Percentiles rank a stretch among this genome's conserved stretches.
Evolutionary conservation across 2,888 invertebrate genomes (phyloP).

Genomic region (Sylvicola cinctus): DNA sequence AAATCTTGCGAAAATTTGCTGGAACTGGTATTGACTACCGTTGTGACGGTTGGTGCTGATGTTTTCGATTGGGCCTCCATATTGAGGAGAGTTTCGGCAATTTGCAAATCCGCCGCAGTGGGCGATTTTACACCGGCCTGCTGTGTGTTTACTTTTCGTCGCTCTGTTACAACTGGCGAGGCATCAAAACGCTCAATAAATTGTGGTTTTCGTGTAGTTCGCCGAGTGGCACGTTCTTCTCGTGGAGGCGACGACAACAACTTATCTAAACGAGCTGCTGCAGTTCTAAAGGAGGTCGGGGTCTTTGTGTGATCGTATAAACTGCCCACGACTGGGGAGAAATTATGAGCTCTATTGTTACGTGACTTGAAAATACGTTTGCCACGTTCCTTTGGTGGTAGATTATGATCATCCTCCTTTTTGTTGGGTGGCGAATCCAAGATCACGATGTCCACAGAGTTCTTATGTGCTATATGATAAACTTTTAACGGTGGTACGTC

Average conservation of each 20-base stretch:
- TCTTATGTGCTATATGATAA: constrained; percentile 28
- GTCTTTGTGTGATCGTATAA: too few species aligned
- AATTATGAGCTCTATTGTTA: too few species aligned
- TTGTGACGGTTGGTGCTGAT: constrained; percentile 16
- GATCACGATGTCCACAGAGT: background rate
- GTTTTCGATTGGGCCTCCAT: constrained; percentile 22
- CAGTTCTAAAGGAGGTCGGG: too few species aligned
- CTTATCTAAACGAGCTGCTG: too few species aligned
- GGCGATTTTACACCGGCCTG: constrained; percentile 12
- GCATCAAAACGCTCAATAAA: too few species aligned
- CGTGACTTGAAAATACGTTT: constrained; percentile 22
- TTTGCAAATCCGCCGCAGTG: constrained; percentile 29
- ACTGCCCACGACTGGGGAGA: too few species aligned
- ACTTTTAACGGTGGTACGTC: constrained; percentile 30
- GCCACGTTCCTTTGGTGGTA: constrained; percentile 23
- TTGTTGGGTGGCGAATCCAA: constrained; percentile 5
- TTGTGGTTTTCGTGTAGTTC: too few species aligned
- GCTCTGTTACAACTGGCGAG: background rate
- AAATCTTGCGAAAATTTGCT: too few species aligned
- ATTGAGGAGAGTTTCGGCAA: constrained; percentile 29
- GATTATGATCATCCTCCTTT: constrained; percentile 13
- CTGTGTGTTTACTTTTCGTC: background rate
- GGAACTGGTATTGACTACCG: too few species aligned
- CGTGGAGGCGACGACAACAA: too few species aligned
- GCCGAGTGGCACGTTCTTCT: too few species aligned